phyloP scores from a whole-genome alignment of 2,888 invertebrate genomes.

The Melanchra persicariae region DNA sequence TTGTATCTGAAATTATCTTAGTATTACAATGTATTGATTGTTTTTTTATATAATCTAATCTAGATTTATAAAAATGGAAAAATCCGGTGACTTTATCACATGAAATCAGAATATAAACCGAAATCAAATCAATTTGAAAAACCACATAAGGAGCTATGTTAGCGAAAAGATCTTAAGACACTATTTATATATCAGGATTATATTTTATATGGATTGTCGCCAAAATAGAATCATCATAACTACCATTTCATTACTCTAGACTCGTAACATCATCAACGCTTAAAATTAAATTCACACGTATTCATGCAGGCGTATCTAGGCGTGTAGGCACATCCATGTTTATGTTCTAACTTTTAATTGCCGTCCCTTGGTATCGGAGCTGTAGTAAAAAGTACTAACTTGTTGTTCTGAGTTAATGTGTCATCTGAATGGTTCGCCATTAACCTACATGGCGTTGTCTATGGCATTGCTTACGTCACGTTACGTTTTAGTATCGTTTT shows the following conservation, averaged over 20 bases:
- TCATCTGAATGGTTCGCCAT: slow-evolving; percentile 44
- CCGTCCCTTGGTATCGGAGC: slow-evolving; percentile 33
- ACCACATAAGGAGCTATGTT: too few relatives aligned
- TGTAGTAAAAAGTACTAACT: slow-evolving; percentile 54
- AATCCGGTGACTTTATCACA: too few relatives aligned
- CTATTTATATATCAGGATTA: too few relatives aligned
- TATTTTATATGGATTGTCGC: too few relatives aligned
- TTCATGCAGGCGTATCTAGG: slow-evolving; percentile 25
- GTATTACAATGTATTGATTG: too few relatives aligned
- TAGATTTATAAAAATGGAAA: too few relatives aligned
- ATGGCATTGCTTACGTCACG: slow-evolving; percentile 26
- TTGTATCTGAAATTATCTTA: too few relatives aligned
- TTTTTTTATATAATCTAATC: too few relatives aligned
- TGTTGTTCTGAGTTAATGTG: slow-evolving; percentile 48
- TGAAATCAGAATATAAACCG: too few relatives aligned
- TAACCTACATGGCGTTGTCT: slow-evolving; percentile 51
- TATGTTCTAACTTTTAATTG: slow-evolving; percentile 52
- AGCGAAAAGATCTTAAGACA: too few relatives aligned
- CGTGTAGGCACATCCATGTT: slow-evolving; percentile 20
- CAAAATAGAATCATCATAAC: neutral
- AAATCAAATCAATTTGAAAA: too few relatives aligned
- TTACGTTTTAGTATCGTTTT: slow-evolving; percentile 29
- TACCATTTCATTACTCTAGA: neutral
- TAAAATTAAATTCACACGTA: slow-evolving; percentile 28
- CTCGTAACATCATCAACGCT: neutral